phyloP scores from a whole-genome alignment of 2,888 invertebrate genomes.

The Xanthorhoe spadicearia region DNA sequence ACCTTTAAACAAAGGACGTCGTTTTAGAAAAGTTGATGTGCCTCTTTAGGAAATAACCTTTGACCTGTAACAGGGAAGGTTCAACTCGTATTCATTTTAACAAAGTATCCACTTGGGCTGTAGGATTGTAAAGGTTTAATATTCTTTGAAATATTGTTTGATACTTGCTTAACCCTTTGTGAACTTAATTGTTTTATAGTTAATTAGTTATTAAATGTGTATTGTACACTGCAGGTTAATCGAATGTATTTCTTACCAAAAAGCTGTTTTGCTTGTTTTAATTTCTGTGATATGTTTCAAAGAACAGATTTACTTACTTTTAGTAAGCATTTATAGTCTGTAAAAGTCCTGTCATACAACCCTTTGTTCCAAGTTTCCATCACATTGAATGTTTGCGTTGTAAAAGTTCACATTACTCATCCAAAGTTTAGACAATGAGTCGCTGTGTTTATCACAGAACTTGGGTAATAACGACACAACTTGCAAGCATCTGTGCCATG shows the following conservation, averaged over 20 bases:
- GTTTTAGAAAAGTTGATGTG: slow-evolving; percentile 48
- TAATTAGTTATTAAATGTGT: too few species aligned
- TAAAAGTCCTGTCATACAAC: slow-evolving; percentile 4
- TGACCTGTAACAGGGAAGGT: slow-evolving; percentile 38
- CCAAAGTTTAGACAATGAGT: slow-evolving; percentile 62
- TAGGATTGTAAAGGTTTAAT: slow-evolving; percentile 11
- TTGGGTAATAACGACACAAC: slow-evolving; percentile 55
- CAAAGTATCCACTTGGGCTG: slow-evolving; percentile 26
- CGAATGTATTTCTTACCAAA: neutral
- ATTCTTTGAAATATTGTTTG: slow-evolving; percentile 8
- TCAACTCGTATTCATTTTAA: slow-evolving; percentile 35
- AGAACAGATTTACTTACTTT: neutral
- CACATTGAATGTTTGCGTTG: slow-evolving; percentile 44
- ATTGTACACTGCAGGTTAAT: too few species aligned
- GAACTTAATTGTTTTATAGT: neutral
- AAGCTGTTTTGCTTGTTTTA: neutral
- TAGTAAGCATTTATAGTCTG: neutral
- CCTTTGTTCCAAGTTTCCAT: slow-evolving; percentile 35
- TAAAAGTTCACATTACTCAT: slow-evolving; percentile 58
- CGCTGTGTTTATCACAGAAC: slow-evolving; percentile 59
- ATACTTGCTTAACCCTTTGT: neutral
- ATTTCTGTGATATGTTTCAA: neutral
- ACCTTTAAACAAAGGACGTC: slow-evolving; percentile 49
- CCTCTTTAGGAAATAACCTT: slow-evolving; percentile 45
- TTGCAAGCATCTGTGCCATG: slow-evolving; percentile 40